These are phyloP conservation scores for Heliconius ethilla DNA, from an alignment of 2,888 invertebrate genomes.

Conservation along the genomic window DNA sequence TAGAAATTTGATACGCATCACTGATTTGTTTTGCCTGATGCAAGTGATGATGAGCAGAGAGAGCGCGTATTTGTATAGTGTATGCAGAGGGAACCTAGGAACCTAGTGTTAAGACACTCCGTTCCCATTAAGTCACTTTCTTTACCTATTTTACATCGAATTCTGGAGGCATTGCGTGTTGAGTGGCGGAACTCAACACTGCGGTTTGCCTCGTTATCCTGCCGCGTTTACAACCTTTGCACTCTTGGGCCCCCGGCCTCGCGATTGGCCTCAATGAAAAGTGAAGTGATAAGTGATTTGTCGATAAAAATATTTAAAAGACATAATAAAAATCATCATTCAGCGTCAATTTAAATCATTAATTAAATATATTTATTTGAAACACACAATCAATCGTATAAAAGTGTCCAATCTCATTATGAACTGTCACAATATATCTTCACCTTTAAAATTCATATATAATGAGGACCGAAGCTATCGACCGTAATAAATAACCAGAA, in stretches of 20 bases:
- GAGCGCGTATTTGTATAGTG: no score
- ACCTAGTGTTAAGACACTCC: no score
- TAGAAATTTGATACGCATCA: no score
- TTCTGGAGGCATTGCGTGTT: neutral
- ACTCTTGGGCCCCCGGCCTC: neutral
- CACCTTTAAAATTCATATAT: conserved; percentile 38
- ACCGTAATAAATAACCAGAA: conserved; percentile 45
- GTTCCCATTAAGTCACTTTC: neutral
- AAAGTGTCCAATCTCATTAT: conserved; percentile 32
- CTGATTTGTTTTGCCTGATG: no score
- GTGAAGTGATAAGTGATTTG: no score
- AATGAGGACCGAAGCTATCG: conserved; percentile 43
- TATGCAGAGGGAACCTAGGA: no score
- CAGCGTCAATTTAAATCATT: no score
- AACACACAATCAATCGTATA: conserved; percentile 17
- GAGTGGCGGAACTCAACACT: neutral
- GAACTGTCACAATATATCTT: conserved; percentile 32
- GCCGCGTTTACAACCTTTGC: neutral
- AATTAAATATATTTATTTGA: no score
- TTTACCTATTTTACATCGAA: neutral
- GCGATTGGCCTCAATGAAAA: no score
- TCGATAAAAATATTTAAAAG: no score
- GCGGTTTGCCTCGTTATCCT: neutral
- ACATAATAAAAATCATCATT: no score
- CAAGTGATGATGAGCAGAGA: no score